A percentile compares a stretch with the other conserved stretches of the same genome.
These are phyloP conservation scores for Heliopora coerulea DNA, from an alignment of 92 coral and sea anemone species.

Conservation along the genomic window DNA sequence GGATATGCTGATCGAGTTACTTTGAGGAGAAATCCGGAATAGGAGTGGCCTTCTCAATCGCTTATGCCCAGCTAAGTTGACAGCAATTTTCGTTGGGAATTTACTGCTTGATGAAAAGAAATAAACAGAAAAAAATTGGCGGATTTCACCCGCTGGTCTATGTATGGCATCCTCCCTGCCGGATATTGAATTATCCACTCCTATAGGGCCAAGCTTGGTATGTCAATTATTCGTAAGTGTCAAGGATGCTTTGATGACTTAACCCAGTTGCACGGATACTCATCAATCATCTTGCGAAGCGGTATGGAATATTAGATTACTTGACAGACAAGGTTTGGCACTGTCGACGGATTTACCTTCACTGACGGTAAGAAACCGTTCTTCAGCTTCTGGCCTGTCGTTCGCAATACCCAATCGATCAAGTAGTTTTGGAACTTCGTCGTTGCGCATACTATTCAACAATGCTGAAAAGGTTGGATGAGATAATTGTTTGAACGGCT, in stretches of 20 bases:
- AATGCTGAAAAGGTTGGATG: slow-evolving; percentile 20
- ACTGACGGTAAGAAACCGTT: slow-evolving; percentile 13
- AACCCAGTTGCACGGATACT: slow-evolving; percentile 23
- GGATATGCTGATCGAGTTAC: neutral
- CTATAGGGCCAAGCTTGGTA: slow-evolving; percentile 22
- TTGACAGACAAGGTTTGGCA: slow-evolving; percentile 41
- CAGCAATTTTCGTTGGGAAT: slow-evolving; percentile 1
- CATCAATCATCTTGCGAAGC: slow-evolving; percentile 33
- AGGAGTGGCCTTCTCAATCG: neutral
- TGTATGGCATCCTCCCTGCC: slow-evolving; percentile 35
- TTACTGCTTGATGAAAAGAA: slow-evolving; percentile 8
- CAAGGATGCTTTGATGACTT: slow-evolving; percentile 35
- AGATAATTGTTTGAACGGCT: neutral
- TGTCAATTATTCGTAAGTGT: slow-evolving; percentile 35
- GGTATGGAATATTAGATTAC: slow-evolving; percentile 41
- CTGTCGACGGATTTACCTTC: slow-evolving; percentile 31
- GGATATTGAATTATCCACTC: slow-evolving; percentile 48
- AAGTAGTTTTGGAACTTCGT: slow-evolving; percentile 9
- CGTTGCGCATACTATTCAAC: neutral
- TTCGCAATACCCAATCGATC: slow-evolving; percentile 8
- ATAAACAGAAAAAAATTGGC: slow-evolving; percentile 7
- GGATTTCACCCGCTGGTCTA: slow-evolving; percentile 41
- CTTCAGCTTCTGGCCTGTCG: slow-evolving; percentile 25
- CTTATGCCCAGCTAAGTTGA: neutral
- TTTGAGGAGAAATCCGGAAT: slow-evolving; percentile 1